Base-by-base conservation (phyloP, 2,888 invertebrate species). In the Melanchra persicariae region DNA sequence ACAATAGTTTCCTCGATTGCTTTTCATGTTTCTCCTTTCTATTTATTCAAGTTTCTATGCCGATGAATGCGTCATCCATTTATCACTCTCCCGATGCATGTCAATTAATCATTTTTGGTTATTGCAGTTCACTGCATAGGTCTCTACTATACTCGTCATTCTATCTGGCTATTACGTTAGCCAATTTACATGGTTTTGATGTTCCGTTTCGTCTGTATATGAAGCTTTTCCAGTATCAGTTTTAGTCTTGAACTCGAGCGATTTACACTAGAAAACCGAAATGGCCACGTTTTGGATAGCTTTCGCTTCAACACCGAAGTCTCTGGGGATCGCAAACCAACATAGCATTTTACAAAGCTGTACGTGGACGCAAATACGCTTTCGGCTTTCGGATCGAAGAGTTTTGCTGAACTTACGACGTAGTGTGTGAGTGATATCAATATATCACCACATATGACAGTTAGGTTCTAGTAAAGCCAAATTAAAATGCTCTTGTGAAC, bases 281-380 rank as follows among this genome's bases (percentile, higher is more conserved):
- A 79, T 51, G 45, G 64, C 45, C 26, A 78, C 17, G 51, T 43
- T 79, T 66, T 51, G 22, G 47, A 59, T 54, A 54, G 59, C 55
- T 74, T 72, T 65, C 45, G 40, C 26, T 78, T 65, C 30, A 65
- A 51, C 55, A 55, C 49, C 47, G 17, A 63, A 55, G 49, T 47
- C 51, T 61, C 51, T 22, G 24, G 55, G 52, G 60, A 71, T 62
- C 43, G n/a, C 47, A 45, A 52, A 43, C 47, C 57, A 63, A 62
- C 58, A 70, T 62, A 45, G 40, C 34, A 34, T 77, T 65, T 68
- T 57, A 57, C 15, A 34, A 40, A 58, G 40, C 45, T 58, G 8
- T 51, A 22, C 19, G 40, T 67, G 17, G 40, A 47, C 55, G 45
- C 47, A 66, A 66, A 49, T 49, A 47, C 40, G 30, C 26, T 45